These are phyloP conservation scores for Orestias chungarensis DNA, from an alignment of 2,797 vertebrate genomes.

Conservation along the genomic window DNA sequence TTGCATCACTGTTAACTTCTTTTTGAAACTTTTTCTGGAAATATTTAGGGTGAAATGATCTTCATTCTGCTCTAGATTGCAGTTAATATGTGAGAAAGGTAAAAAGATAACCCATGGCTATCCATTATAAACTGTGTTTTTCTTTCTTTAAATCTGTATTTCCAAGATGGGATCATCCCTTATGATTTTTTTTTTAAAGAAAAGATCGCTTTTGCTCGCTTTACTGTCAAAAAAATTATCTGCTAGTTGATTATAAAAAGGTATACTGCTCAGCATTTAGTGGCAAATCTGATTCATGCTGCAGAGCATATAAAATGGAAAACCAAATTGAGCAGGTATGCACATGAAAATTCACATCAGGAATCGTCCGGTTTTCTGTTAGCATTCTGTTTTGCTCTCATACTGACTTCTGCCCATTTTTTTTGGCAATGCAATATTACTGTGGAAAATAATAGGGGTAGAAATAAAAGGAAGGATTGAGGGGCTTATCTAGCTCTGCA, in stretches of 20 bases:
- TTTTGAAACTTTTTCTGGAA: constrained; percentile 9
- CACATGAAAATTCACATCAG: constrained; percentile 40
- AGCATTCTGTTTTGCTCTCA: constrained; percentile 34
- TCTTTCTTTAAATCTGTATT: constrained; percentile 56
- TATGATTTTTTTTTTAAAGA: constrained; percentile 32
- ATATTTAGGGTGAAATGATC: neutral
- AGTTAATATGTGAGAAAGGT: constrained; percentile 41
- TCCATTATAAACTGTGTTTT: constrained; percentile 52
- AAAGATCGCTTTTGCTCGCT: constrained; percentile 53
- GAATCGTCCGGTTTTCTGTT: constrained; percentile 44
- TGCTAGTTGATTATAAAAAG: constrained; percentile 56
- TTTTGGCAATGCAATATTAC: constrained; percentile 44
- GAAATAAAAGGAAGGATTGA: constrained; percentile 62
- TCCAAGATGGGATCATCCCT: constrained; percentile 38
- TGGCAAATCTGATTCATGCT: constrained; percentile 18
- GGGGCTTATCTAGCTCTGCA: constrained; percentile 66
- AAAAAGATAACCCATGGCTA: constrained; percentile 31
- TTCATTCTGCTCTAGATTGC: constrained; percentile 35
- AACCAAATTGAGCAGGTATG: constrained; percentile 20
- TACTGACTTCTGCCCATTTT: constrained; percentile 34
- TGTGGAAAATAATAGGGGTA: constrained; percentile 48
- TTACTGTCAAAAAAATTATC: constrained; percentile 55
- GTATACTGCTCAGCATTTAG: constrained; percentile 28
- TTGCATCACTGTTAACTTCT: constrained; percentile 8
- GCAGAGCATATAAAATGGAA: constrained; percentile 25